Evolutionary conservation across 2,113 vertebrate species (phyloP).

Genomic region (Hemicordylus capensis): DNA sequence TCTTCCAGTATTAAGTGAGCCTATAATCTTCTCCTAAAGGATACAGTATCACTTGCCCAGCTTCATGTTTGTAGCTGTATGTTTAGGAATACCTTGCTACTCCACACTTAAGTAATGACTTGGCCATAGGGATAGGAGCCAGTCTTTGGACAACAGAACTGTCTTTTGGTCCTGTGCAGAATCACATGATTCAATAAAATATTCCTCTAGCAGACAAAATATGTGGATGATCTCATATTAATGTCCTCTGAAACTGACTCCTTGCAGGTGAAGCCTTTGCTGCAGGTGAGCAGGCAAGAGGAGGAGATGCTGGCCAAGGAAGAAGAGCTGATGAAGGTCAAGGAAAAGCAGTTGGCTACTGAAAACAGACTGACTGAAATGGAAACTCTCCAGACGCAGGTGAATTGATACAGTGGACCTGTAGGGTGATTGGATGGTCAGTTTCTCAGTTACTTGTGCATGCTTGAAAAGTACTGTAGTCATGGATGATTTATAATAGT

Average conservation of each 20-base stretch:
- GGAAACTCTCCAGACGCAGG: slow-evolving; percentile 89
- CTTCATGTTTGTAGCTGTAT: not conserved
- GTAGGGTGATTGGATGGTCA: not conserved
- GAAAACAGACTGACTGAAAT: slow-evolving; percentile 88
- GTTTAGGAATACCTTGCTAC: no score
- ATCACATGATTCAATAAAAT: not conserved
- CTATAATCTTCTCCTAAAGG: not conserved
- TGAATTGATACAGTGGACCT: slow-evolving; percentile 50
- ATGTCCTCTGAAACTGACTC: not conserved
- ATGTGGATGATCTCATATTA: not conserved
- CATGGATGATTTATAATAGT: not conserved
- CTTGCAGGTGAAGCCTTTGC: slow-evolving; percentile 91
- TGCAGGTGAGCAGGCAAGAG: slow-evolving; percentile 96
- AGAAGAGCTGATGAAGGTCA: slow-evolving; percentile 89
- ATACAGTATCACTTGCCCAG: not conserved
- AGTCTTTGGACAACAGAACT: not conserved
- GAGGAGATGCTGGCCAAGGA: slow-evolving; percentile 97
- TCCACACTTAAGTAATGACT: not conserved
- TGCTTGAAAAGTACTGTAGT: not conserved
- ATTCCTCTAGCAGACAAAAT: not conserved
- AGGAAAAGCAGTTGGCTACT: slow-evolving; percentile 87
- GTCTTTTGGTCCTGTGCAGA: not conserved
- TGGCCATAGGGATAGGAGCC: not conserved
- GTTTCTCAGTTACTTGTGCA: not conserved
- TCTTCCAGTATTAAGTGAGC: slow-evolving; percentile 10